Evolutionary conservation across 2,797 vertebrate species (phyloP), one percentile per base, ranked within the genome.

Genomic region (Anomalospiza imberbis): DNA sequence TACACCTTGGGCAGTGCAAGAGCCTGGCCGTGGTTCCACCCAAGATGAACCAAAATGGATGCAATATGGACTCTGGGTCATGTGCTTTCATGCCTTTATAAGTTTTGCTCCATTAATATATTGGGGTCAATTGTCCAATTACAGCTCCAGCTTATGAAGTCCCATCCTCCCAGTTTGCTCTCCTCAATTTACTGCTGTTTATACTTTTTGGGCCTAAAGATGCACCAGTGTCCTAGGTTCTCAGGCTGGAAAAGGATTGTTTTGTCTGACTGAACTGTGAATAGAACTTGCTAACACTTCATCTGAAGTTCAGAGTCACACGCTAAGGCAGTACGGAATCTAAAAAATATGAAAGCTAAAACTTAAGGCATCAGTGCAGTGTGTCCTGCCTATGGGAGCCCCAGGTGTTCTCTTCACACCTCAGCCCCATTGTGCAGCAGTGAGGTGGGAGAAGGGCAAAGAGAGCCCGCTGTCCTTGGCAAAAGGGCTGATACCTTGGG

Each of bases 391-490:
- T 17, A 3, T 6, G 6, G 31, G 22, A 54, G 22, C 57, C 25
- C 34, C 58, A 45, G 68, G 31, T 67, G 60, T 5, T 71, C 86
- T 20, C 72, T 40, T 21, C 78, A 53, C 81, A 45, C 29, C 87
- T 38, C 12, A 2, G 47, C 48, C 14, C 26, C 65, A 4, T 0
- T 2, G 1, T 1, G 25, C 4, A 21, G 57, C 32, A 61, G 2
- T 0, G 13, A 53, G 54, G 53, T 4, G 67, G 77, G 28, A 89
- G 80, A 38, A 91, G 50, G 11, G 4, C 18, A 51, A n/a, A 17
- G n/a, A 34, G 55, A 38, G 15, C 73, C 75, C 65, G 58, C 48
- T 55, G 29, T 32, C 58, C 31, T 82, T 40, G 57, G 55, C 54
- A 48, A 10, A 36, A 1, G 7, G 18, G 19, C 3, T 34, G 57